Evolutionary conservation across 1,140 invertebrate genomes (phyloP).

Genomic region (Chrysopa pallens): DNA sequence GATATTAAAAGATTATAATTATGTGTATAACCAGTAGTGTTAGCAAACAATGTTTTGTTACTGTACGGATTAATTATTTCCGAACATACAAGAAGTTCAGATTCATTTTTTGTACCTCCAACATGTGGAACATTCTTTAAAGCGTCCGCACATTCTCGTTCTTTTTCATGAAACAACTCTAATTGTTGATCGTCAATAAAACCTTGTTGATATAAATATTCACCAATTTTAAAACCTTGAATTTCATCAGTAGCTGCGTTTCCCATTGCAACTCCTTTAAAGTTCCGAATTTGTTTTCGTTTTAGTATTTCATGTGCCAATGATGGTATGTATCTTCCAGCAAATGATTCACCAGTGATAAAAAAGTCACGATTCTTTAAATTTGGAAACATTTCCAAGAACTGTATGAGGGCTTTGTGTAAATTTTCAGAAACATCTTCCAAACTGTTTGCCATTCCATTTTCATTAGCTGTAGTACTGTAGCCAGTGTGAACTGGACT

Average conservation of each 20-base stretch:
- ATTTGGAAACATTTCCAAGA: constrained; percentile 55
- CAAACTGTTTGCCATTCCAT: constrained; percentile 43
- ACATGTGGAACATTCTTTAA: too few species aligned
- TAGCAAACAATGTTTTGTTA: too few species aligned
- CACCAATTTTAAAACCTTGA: constrained; percentile 58
- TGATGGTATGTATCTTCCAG: constrained; percentile 66
- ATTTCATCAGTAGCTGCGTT: constrained; percentile 70
- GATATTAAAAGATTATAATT: too few species aligned
- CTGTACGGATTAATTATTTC: too few species aligned
- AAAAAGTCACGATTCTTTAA: constrained; percentile 46
- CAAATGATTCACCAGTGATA: constrained; percentile 77
- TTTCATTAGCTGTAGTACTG: constrained; percentile 46
- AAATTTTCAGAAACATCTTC: constrained; percentile 45
- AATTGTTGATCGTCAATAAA: constrained; percentile 34
- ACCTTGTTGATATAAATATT: constrained; percentile 67
- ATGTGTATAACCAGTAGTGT: too few species aligned
- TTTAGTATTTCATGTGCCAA: constrained; percentile 54
- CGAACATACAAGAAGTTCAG: too few species aligned
- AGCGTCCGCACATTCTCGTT: too few species aligned
- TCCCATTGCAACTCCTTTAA: constrained; percentile 64
- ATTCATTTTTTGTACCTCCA: too few species aligned
- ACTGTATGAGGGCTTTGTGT: constrained; percentile 44
- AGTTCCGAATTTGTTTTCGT: constrained; percentile 40
- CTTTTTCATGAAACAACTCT: too few species aligned
- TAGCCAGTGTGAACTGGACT: constrained; percentile 73